phyloP scores from a whole-genome alignment of 2,888 invertebrate species.

The Caenorhabditis doughertyi region DNA sequence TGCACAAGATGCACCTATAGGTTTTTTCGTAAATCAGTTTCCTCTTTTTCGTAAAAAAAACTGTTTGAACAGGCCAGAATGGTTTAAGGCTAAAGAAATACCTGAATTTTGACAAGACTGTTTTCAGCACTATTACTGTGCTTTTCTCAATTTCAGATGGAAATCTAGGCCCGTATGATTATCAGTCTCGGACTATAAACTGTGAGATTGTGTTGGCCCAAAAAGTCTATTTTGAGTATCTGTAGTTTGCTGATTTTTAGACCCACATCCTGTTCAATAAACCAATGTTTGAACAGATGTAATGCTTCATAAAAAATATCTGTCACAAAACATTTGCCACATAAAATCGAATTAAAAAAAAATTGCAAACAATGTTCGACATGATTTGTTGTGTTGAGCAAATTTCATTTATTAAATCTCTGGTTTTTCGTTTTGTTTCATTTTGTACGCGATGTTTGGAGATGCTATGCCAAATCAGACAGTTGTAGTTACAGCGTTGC shows the following conservation, averaged over 20 bases:
- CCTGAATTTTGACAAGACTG: neutral
- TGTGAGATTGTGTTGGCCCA: no score
- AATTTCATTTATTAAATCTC: neutral
- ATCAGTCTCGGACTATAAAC: no score
- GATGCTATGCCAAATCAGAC: no score
- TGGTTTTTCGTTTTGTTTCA: no score
- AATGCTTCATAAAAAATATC: neutral
- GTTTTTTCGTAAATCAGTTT: conserved; percentile 8
- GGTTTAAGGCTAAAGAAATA: neutral
- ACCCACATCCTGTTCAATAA: no score
- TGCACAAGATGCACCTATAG: neutral
- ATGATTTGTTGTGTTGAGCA: neutral
- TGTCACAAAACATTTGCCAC: conserved; percentile 9
- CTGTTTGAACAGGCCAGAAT: neutral
- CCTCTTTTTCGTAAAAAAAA: neutral
- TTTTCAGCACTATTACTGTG: neutral
- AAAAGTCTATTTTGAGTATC: no score
- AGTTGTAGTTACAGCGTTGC: no score
- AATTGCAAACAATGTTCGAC: conserved; percentile 1
- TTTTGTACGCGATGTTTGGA: no score
- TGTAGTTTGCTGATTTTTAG: neutral
- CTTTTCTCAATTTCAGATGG: no score
- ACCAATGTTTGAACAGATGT: conserved; percentile 10
- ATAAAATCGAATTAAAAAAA: neutral
- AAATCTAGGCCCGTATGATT: no score